phyloP scores from a whole-genome alignment of 2,888 invertebrate genomes.

The Platynereis dumerilii region DNA sequence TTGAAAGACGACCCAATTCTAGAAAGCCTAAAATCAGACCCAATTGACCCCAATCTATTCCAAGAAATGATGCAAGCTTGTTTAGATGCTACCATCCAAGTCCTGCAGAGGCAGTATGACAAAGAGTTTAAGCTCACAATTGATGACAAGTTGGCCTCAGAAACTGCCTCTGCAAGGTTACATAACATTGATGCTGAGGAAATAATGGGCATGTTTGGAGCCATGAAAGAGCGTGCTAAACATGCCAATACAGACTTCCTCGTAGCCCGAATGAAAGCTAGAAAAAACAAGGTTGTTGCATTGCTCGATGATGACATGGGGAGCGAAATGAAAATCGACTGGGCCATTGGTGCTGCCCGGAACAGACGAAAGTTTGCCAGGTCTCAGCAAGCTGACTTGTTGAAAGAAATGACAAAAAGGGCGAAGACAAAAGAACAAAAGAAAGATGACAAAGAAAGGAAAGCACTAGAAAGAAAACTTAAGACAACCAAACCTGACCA shows the following conservation, averaged over 20 bases:
- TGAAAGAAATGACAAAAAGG: too few species aligned
- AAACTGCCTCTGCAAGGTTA: constrained; percentile 27
- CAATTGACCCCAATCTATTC: not conserved
- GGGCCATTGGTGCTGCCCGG: too few species aligned
- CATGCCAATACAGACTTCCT: constrained; percentile 12
- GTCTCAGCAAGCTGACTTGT: too few species aligned
- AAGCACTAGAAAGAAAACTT: too few species aligned
- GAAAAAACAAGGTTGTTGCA: constrained; percentile 12
- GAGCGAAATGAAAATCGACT: too few species aligned
- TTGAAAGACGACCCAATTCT: not conserved
- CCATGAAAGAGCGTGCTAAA: constrained; percentile 3
- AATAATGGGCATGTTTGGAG: constrained; percentile 23
- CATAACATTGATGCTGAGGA: constrained; percentile 26
- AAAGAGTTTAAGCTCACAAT: constrained; percentile 25
- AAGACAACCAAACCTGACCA: too few species aligned
- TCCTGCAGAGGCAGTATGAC: constrained; percentile 30
- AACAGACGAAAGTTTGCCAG: too few species aligned
- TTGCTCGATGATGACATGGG: not conserved
- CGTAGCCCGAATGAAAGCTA: not conserved
- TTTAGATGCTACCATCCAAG: not conserved
- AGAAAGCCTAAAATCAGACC: not conserved
- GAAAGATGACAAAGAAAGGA: too few species aligned
- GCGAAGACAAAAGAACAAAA: too few species aligned
- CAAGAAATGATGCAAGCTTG: not conserved
- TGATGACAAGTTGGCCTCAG: constrained; percentile 21